Conservation (phyloP, 2,888 invertebrate species). For the Trisateles emortualis region DNA sequence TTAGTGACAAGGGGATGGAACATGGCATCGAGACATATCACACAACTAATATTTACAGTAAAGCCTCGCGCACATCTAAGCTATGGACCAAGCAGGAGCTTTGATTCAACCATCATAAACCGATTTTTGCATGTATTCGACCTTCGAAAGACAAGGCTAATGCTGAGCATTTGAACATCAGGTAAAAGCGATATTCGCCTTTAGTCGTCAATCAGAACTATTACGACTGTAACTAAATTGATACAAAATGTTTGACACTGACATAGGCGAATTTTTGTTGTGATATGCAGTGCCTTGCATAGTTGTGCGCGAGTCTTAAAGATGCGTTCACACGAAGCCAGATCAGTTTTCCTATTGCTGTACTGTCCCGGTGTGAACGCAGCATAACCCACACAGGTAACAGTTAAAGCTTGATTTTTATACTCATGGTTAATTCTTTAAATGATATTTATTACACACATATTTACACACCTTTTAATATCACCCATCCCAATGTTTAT, state of each 20-base stretch:
- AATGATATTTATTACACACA: conserved; percentile 23
- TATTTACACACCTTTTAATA: conserved; percentile 40
- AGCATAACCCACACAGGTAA: conserved; percentile 58
- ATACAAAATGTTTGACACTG: too few species aligned
- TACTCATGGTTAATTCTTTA: conserved; percentile 29
- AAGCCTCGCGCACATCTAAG: neutral
- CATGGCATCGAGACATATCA: conserved; percentile 77
- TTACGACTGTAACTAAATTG: too few species aligned
- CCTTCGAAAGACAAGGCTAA: too few species aligned
- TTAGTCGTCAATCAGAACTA: too few species aligned
- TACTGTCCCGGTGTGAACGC: conserved; percentile 4
- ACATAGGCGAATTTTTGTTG: too few species aligned
- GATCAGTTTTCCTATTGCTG: neutral
- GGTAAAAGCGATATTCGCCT: too few species aligned
- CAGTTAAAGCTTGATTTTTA: conserved; percentile 72
- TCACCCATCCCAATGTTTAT: conserved; percentile 60
- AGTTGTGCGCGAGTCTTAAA: neutral
- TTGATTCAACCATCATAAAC: too few species aligned
- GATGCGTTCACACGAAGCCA: conserved; percentile 3
- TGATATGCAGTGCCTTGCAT: neutral
- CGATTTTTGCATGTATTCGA: too few species aligned
- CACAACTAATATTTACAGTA: conserved; percentile 76
- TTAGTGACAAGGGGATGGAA: conserved; percentile 48
- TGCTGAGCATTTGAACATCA: too few species aligned
- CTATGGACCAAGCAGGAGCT: neutral